A percentile compares a stretch with the other conserved stretches of the same genome.
These are phyloP conservation scores for Mayetiola destructor DNA, from an alignment of 2,888 invertebrate genomes.

Conservation along the genomic window DNA sequence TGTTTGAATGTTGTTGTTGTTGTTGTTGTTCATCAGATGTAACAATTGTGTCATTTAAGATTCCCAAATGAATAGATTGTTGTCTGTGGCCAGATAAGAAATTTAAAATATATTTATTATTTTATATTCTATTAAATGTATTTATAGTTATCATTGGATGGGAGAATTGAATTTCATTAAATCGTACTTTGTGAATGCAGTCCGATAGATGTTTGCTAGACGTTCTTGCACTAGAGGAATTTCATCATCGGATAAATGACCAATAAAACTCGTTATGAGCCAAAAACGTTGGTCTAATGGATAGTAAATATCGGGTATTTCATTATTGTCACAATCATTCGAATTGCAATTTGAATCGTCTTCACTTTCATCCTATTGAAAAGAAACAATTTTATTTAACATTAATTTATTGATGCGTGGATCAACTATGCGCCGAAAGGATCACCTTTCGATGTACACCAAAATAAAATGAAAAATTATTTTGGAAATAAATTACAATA, in stretches of 20 bases:
- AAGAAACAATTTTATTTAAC: neutral
- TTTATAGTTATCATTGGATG: no score
- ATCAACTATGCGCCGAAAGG: no score
- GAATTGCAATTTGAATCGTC: constrained; percentile 26
- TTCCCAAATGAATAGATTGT: constrained; percentile 66
- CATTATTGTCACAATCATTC: constrained; percentile 22
- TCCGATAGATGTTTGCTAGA: constrained; percentile 61
- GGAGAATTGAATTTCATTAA: no score
- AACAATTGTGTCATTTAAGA: constrained; percentile 38
- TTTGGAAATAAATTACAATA: constrained; percentile 8
- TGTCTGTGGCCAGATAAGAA: constrained; percentile 40
- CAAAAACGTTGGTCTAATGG: constrained; percentile 58
- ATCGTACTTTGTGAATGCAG: constrained; percentile 61
- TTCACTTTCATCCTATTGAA: constrained; percentile 21
- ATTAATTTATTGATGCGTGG: no score
- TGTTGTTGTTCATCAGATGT: neutral
- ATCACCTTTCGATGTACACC: no score
- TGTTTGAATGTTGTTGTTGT: neutral
- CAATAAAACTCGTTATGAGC: constrained; percentile 61
- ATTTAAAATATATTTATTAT: neutral
- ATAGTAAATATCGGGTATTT: constrained; percentile 27
- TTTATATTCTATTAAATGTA: neutral
- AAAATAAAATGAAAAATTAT: no score
- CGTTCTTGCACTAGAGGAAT: constrained; percentile 55
- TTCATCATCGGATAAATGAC: constrained; percentile 37